These are phyloP conservation scores for Campoletis raptor DNA, from an alignment of 2,888 invertebrate species.

Conservation along the genomic window DNA sequence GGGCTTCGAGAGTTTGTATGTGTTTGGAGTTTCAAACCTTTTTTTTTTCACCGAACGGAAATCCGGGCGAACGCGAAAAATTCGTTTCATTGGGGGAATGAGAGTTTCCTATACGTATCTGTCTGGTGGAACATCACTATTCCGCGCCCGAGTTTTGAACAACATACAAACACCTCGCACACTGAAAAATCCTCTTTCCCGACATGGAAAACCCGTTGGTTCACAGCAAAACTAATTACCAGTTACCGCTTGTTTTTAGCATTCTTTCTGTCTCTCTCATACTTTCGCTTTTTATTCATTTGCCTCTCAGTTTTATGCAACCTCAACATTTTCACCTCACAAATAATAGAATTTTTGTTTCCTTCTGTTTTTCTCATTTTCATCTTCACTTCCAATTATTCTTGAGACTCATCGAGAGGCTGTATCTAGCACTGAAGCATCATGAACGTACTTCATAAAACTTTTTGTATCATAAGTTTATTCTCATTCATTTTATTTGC, in stretches of 20 bases:
- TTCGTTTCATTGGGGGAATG: constrained; percentile 50
- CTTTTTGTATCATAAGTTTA: constrained; percentile 17
- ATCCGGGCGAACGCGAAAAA: constrained; percentile 63
- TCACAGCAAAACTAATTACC: constrained; percentile 63
- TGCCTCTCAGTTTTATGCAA: constrained; percentile 20
- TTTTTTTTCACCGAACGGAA: constrained; percentile 52
- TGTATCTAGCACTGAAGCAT: constrained; percentile 5
- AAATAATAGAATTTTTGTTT: neutral
- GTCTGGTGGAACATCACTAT: constrained; percentile 46
- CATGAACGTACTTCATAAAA: neutral
- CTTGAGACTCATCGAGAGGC: constrained; percentile 44
- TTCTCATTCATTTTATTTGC: neutral
- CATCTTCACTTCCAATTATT: constrained; percentile 29
- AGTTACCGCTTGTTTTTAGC: constrained; percentile 46
- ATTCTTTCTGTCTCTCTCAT: constrained; percentile 17
- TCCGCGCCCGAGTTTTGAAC: constrained; percentile 49
- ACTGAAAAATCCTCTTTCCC: constrained; percentile 34
- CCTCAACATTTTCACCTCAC: neutral
- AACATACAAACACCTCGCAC: constrained; percentile 20
- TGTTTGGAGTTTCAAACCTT: constrained; percentile 12
- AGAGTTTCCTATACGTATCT: constrained; percentile 20
- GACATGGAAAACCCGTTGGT: constrained; percentile 43
- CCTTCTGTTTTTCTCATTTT: constrained; percentile 12
- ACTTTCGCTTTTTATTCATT: constrained; percentile 37
- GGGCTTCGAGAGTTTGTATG: neutral